Evolutionary conservation across 2,113 vertebrate genomes (phyloP).

Genomic region (Salvator merianae): DNA sequence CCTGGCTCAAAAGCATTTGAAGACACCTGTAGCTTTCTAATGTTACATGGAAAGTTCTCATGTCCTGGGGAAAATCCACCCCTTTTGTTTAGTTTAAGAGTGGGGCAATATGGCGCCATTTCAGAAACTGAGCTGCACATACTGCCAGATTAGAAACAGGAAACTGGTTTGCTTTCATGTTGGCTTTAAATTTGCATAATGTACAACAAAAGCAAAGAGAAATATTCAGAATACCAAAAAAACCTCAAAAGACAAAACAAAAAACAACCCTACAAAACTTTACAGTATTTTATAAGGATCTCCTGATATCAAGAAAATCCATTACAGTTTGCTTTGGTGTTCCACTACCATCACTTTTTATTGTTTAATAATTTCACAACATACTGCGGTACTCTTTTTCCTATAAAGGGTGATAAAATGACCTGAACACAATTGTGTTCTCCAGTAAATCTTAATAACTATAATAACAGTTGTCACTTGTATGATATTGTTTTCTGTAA

Average conservation of each 20-base stretch:
- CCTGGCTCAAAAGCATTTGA: constrained; percentile 36
- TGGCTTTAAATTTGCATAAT: constrained; percentile 14
- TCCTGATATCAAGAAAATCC: neutral
- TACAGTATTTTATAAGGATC: too few species aligned
- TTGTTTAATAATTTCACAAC: too few species aligned
- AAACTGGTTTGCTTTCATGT: neutral
- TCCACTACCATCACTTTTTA: neutral
- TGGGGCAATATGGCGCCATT: constrained; percentile 20
- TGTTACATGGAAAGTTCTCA: constrained; percentile 27
- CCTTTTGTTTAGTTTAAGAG: neutral
- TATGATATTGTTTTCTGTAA: too few species aligned
- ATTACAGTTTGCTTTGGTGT: neutral
- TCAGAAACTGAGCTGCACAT: neutral
- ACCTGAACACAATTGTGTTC: neutral
- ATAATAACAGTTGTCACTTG: too few species aligned
- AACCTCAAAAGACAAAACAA: too few species aligned
- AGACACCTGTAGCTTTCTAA: constrained; percentile 44
- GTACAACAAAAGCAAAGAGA: neutral
- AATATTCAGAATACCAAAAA: rapidly evolving
- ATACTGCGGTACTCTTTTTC: neutral
- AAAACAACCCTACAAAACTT: too few species aligned
- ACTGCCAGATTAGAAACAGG: neutral
- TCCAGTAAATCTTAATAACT: neutral
- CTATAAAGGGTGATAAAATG: neutral
- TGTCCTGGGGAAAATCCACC: constrained; percentile 7